phyloP scores from a whole-genome alignment of 2,797 vertebrate species.

The Varecia variegata region DNA sequence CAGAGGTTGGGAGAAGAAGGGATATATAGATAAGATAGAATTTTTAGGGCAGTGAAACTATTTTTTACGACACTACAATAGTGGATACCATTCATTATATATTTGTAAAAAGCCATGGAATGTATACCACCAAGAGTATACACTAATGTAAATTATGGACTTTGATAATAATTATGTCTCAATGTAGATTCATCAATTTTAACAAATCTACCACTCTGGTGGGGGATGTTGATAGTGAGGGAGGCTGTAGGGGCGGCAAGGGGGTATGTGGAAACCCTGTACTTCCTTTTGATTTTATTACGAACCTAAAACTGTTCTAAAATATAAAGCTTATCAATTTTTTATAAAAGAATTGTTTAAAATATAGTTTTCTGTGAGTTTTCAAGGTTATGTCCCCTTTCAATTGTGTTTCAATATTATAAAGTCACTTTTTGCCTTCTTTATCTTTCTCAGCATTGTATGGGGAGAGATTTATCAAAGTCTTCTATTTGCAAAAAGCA shows the following conservation, averaged over 20 bases:
- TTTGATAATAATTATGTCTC: not conserved
- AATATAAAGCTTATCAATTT: not conserved
- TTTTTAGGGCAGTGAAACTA: not conserved
- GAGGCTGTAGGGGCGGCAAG: not conserved
- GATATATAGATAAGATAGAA: not conserved
- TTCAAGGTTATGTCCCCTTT: not conserved
- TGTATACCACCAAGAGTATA: not conserved
- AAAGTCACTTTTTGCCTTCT: not conserved
- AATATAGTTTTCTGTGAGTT: not conserved
- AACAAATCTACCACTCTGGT: not conserved
- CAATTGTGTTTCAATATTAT: not conserved
- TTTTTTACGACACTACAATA: not conserved
- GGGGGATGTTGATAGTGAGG: not conserved
- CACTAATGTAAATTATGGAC: not conserved
- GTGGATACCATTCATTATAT: not conserved
- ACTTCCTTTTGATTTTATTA: not conserved
- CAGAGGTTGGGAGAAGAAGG: accelerated
- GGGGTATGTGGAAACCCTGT: accelerated
- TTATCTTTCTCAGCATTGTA: not conserved
- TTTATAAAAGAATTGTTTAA: not conserved
- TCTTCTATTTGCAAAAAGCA: not conserved
- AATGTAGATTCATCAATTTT: not conserved
- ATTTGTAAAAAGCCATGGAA: not conserved
- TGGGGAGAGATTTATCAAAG: not conserved
- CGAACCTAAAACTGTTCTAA: not conserved